These are phyloP conservation scores for Blastobasis lacticolella DNA, from an alignment of 2,888 invertebrate species.

Conservation along the genomic window DNA sequence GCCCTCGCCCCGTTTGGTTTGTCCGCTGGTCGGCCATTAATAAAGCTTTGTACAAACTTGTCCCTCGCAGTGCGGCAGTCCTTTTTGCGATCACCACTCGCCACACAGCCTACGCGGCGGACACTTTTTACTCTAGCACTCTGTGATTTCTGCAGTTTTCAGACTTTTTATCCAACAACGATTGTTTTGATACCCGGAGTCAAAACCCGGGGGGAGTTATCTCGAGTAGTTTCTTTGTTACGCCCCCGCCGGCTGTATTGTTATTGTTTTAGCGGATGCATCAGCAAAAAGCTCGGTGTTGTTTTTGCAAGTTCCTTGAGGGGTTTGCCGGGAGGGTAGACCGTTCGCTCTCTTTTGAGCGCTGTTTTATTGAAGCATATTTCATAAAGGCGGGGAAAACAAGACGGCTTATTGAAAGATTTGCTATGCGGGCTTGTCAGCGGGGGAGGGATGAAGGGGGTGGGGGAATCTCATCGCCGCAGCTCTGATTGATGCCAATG, in stretches of 20 bases:
- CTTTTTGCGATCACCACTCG: neutral
- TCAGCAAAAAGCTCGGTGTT: too few species aligned
- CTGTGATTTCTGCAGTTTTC: too few species aligned
- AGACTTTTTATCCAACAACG: too few species aligned
- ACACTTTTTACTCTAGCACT: neutral
- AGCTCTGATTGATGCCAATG: too few species aligned
- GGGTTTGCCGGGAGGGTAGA: too few species aligned
- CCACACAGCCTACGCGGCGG: neutral
- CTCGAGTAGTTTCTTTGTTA: neutral
- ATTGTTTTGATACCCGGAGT: neutral
- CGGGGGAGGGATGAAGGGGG: neutral
- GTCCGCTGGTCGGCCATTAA: constrained; percentile 21
- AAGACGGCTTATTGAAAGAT: neutral
- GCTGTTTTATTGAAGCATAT: too few species aligned
- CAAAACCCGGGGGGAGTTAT: neutral
- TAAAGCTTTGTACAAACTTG: constrained; percentile 27
- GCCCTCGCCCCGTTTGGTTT: neutral
- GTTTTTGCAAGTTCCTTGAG: too few species aligned
- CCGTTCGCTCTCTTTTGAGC: too few species aligned
- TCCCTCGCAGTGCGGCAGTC: neutral
- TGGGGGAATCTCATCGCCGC: neutral
- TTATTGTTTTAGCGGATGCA: too few species aligned
- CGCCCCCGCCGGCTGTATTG: too few species aligned
- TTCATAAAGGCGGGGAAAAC: neutral
- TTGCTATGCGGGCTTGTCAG: neutral